These are phyloP conservation scores for Poecile atricapillus DNA, from an alignment of 2,113 vertebrate species.

Conservation along the genomic window DNA sequence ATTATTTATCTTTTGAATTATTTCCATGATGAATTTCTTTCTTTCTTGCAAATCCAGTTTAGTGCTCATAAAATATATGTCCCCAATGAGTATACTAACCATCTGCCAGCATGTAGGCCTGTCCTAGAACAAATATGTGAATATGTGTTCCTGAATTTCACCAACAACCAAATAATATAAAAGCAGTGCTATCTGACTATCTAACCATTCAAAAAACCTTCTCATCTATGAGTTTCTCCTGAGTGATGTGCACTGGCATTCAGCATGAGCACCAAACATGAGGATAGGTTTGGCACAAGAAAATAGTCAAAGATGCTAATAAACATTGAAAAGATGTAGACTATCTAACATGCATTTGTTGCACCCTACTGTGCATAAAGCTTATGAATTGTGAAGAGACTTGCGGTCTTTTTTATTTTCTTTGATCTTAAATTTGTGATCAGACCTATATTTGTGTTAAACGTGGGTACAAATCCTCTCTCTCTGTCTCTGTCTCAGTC, in stretches of 20 bases:
- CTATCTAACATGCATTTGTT: background rate
- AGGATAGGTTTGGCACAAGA: background rate
- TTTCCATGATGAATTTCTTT: background rate
- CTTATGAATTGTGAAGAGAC: background rate
- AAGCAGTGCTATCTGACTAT: background rate
- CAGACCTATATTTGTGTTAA: background rate
- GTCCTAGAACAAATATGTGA: background rate
- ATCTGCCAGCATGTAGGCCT: background rate
- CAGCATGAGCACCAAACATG: background rate
- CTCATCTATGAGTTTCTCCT: background rate
- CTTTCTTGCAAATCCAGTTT: background rate
- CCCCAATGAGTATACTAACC: background rate
- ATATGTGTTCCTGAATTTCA: background rate
- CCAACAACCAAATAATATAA: background rate
- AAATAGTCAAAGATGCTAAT: background rate
- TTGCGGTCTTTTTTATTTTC: background rate
- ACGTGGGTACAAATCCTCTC: background rate
- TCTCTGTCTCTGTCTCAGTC: background rate
- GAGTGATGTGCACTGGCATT: background rate
- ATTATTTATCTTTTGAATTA: constrained; percentile 10
- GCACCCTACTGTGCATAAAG: background rate
- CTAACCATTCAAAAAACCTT: background rate
- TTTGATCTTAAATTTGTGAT: background rate
- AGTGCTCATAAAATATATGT: background rate
- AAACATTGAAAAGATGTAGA: background rate